A percentile compares a stretch with the other conserved stretches of the same genome.
phyloP scores from a whole-genome alignment of 2,888 invertebrate genomes.

The Antitype chi region DNA sequence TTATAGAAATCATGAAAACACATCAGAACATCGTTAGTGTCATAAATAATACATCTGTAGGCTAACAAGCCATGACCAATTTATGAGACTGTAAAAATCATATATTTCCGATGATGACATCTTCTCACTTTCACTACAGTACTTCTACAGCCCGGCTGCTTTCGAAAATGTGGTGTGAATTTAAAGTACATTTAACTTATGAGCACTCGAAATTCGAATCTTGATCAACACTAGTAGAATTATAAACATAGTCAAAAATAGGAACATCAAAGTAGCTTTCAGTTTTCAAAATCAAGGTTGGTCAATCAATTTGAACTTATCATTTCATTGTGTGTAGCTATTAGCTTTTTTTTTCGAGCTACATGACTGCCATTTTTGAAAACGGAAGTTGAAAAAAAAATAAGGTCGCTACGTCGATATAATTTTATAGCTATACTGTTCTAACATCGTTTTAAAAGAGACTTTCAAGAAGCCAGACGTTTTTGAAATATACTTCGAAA shows the following conservation, averaged over 20 bases:
- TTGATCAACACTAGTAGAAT: constrained; percentile 8
- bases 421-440: neutral
- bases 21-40: constrained; percentile 50
- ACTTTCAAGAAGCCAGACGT: neutral
- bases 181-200: constrained; percentile 20
- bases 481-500: neutral
- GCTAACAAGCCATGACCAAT: constrained; percentile 59
- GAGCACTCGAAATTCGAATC: constrained; percentile 3
- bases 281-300: constrained; percentile 12
- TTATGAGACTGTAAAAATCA: constrained; percentile 39
- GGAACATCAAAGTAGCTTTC: neutral
- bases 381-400: constrained; percentile 2
- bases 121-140: constrained; percentile 52
- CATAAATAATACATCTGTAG: constrained; percentile 31
- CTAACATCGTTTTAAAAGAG: neutral
- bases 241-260: neutral
- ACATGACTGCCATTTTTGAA: neutral
- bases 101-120: constrained; percentile 40
- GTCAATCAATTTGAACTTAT: constrained; percentile 6
- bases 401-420: neutral
- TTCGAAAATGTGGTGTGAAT: constrained; percentile 53
- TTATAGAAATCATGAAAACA: constrained; percentile 50
- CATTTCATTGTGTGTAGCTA: neutral
- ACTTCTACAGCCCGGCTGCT: constrained; percentile 12
- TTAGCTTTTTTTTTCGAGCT: neutral